Evolutionary conservation across 2,797 vertebrate species (phyloP).

Genomic region (Enteromius viviparus): DNA sequence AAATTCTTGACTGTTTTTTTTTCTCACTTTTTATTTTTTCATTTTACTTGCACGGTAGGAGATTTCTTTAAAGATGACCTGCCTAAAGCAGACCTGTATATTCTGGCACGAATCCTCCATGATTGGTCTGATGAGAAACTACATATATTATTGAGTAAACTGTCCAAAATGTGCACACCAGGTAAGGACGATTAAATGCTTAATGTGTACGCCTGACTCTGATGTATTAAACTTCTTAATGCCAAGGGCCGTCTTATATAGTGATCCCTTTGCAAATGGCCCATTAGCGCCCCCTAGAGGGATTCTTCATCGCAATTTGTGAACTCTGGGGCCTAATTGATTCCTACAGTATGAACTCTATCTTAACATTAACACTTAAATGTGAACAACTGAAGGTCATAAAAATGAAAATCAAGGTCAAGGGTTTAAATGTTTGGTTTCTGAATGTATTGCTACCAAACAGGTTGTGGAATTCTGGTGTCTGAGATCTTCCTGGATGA

Average conservation of each 20-base stretch:
- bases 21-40: not conserved
- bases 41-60: conserved; percentile 72
- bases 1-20: not conserved
- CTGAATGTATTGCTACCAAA: conserved; percentile 32
- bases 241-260: not conserved
- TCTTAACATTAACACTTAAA: not conserved
- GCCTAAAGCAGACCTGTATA: conserved; percentile 88
- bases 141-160: conserved; percentile 78
- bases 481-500: conserved; percentile 83
- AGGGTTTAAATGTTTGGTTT: not conserved
- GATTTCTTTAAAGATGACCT: conserved; percentile 85
- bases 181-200: conserved; percentile 71
- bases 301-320: not conserved
- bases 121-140: conserved; percentile 82
- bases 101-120: conserved; percentile 84
- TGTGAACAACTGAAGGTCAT: not conserved
- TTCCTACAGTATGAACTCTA: not conserved
- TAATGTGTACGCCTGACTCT: not conserved
- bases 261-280: not conserved
- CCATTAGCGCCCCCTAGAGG: not conserved
- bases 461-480: conserved; percentile 82
- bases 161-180: conserved; percentile 78
- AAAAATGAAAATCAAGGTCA: not conserved
- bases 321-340: not conserved
- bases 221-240: not conserved